Percentiles rank a stretch among this genome's conserved stretches.
Evolutionary conservation across 2,888 invertebrate genomes (phyloP).

Genomic region (Watsonalla cultraria): DNA sequence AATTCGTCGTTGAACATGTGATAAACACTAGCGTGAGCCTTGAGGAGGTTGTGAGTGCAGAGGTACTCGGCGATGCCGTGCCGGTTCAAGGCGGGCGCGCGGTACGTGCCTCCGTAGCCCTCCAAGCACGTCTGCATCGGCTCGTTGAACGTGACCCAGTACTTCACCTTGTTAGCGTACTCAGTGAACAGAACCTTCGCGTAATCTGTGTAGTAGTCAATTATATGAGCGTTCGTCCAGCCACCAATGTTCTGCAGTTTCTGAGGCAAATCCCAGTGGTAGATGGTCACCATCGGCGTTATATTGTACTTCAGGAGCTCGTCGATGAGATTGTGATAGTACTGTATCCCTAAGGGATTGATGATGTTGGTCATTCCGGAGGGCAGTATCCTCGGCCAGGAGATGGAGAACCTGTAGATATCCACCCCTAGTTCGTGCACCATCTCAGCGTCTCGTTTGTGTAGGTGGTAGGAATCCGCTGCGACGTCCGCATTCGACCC

Average conservation of each 20-base stretch:
- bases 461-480: slow-evolving; percentile 83
- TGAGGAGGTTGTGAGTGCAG: slow-evolving; percentile 84
- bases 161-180: slow-evolving; percentile 81
- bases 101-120: slow-evolving; percentile 78
- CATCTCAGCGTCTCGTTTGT: slow-evolving; percentile 81
- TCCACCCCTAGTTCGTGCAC: slow-evolving; percentile 80
- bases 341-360: slow-evolving; percentile 84
- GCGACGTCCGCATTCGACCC: slow-evolving; percentile 81
- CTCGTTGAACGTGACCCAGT: slow-evolving; percentile 89
- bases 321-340: slow-evolving; percentile 87
- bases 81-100: slow-evolving; percentile 79
- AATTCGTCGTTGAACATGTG: slow-evolving; percentile 81
- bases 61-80: slow-evolving; percentile 82
- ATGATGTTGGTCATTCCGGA: slow-evolving; percentile 81
- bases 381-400: slow-evolving; percentile 88
- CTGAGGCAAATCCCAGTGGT: slow-evolving; percentile 85
- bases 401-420: slow-evolving; percentile 85
- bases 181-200: slow-evolving; percentile 80
- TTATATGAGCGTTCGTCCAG: slow-evolving; percentile 82
- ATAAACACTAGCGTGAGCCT: slow-evolving; percentile 85
- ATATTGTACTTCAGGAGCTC: slow-evolving; percentile 82
- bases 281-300: slow-evolving; percentile 84
- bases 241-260: slow-evolving; percentile 82
- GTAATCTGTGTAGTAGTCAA: slow-evolving; percentile 81
- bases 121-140: slow-evolving; percentile 79